Evolutionary conservation across 2,888 invertebrate genomes (phyloP), one percentile per base, ranked within the genome.

Genomic region (Zaprionus bogoriensis): DNA sequence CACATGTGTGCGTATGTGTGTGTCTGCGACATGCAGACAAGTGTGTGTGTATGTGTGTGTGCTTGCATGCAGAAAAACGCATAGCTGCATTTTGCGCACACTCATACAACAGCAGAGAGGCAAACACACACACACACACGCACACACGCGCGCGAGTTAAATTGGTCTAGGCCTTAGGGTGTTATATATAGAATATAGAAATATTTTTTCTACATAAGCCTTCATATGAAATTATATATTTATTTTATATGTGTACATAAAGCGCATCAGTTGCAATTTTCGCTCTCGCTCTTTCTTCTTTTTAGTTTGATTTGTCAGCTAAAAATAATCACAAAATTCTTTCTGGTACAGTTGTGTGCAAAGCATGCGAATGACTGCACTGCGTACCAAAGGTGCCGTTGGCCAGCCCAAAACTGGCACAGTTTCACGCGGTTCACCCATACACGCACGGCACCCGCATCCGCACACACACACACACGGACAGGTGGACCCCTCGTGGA

Each of bases 231-330:
- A 41, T 22, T 20, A 41, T 23, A 41, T 60, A 54, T 54, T 50
- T 41, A 20, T 41, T 41, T 41, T 41, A 36, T 36, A 14, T 36
- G 7, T 19, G 22, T 41, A 38, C 17, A 17, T 32, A 36, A 36
- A 36, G 42, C 19, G 12, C 41, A 42, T 27, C 30, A 32, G 30
- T 38, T 41, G 42, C 57, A 44, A 25, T 50, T 32, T 32, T 25
- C 20, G 10, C 20, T 27, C 41, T 17, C 25, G 12, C 23, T 12
- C 23, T 46, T 25, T n/a, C 38, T 46, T 25, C 58, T 72, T 74
- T 79, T 81, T 82, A 85, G 80, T 85, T 85, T 70, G 76, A 65
- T 85, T 83, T 79, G 77, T 64, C 71, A 65, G 74, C 84, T 81
- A 84, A 76, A 81, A 81, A 78, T 81, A 78, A 78, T 78, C 72